These are phyloP conservation scores for Tachysurus vachellii DNA, from an alignment of 2,113 vertebrate species.

Conservation along the genomic window DNA sequence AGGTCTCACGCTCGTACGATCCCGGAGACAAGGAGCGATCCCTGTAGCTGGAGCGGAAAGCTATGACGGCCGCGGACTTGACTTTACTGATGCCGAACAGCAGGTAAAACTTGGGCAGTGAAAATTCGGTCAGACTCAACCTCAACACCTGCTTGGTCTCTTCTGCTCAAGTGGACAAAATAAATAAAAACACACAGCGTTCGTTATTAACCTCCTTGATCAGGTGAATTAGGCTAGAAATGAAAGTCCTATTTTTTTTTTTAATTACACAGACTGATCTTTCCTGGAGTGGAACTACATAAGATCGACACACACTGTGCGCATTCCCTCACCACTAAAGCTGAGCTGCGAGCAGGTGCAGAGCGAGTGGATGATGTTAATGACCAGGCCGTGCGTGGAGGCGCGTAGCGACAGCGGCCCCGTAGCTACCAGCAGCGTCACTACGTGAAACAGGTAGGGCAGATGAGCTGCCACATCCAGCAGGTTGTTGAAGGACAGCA, in stretches of 20 bases:
- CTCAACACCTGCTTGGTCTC: conserved; percentile 97
- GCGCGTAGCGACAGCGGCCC: conserved; percentile 94
- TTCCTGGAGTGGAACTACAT: background rate
- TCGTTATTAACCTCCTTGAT: background rate
- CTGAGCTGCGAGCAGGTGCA: conserved; percentile 98
- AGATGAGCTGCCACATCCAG: conserved; percentile 95
- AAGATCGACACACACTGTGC: background rate
- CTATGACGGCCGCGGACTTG: conserved; percentile 96
- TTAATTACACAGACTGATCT: background rate
- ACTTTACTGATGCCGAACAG: conserved; percentile 99
- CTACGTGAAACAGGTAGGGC: conserved; percentile 96
- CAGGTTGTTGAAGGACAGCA: conserved; percentile 98
- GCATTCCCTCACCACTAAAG: conserved; percentile 87
- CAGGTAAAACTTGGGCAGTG: conserved; percentile 95
- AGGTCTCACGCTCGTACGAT: conserved; percentile 96
- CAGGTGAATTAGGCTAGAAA: background rate
- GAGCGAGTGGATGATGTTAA: conserved; percentile 98
- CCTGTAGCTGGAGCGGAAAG: conserved; percentile 97
- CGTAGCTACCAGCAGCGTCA: conserved; percentile 93
- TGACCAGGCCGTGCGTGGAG: conserved; percentile 95
- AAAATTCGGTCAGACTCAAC: conserved; percentile 95
- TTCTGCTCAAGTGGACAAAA: conserved; percentile 72
- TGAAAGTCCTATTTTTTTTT: background rate
- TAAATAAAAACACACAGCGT: background rate
- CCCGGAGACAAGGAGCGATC: conserved; percentile 96